These are phyloP conservation scores for Bacillus rossius DNA, from an alignment of 1,140 invertebrate genomes.

Conservation along the genomic window DNA sequence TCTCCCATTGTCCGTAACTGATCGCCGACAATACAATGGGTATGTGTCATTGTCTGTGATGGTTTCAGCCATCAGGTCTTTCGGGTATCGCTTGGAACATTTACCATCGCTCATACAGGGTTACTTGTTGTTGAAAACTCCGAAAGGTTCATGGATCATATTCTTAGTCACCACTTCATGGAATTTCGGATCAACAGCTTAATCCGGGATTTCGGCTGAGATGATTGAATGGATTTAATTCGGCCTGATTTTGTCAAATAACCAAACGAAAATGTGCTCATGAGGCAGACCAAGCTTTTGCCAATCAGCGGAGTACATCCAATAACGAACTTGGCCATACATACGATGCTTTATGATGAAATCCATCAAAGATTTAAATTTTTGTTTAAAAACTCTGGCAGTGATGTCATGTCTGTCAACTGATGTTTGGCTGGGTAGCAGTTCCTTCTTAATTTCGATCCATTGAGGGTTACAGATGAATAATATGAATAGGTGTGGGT, in stretches of 20 bases:
- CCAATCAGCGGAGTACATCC: conserved; percentile 42
- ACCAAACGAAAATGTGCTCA: conserved; percentile 41
- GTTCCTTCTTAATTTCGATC: conserved; percentile 35
- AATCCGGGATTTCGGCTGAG: conserved; percentile 42
- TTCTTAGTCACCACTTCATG: conserved; percentile 37
- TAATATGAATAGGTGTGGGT: conserved; percentile 38
- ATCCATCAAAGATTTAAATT: conserved; percentile 41
- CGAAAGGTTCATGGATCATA: conserved; percentile 48
- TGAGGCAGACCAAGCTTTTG: conserved; percentile 49
- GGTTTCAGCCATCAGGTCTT: conserved; percentile 33
- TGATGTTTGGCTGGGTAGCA: conserved; percentile 31
- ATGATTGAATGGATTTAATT: conserved; percentile 37
- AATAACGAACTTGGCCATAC: conserved; percentile 34
- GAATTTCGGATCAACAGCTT: conserved; percentile 30
- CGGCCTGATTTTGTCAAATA: conserved; percentile 34
- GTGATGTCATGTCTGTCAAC: conserved; percentile 42
- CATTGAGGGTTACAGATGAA: conserved; percentile 25
- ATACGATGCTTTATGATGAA: conserved; percentile 35
- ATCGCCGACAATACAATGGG: conserved; percentile 32
- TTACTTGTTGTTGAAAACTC: conserved; percentile 29
- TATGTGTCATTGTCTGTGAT: conserved; percentile 34
- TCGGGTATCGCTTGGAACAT: conserved; percentile 40
- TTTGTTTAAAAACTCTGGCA: conserved; percentile 41
- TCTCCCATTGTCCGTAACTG: conserved; percentile 11
- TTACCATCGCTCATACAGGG: conserved; percentile 36